Conservation (phyloP, 2,113 vertebrate species). For the Rhipidura dahli region DNA sequence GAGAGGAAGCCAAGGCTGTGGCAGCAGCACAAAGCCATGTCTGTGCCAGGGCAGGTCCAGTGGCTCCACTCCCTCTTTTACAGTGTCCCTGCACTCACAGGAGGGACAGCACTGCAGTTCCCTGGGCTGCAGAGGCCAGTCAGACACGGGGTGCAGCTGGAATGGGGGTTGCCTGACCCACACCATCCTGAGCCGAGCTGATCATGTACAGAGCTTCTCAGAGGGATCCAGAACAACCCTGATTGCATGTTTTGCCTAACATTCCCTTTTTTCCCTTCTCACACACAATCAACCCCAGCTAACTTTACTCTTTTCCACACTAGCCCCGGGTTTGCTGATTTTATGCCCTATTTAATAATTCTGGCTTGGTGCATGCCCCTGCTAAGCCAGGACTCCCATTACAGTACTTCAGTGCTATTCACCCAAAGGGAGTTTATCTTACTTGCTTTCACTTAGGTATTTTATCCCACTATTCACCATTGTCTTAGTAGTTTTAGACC, state of each 20-base stretch:
- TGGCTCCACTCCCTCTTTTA: background rate
- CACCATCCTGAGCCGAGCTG: background rate
- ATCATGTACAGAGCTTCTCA: background rate
- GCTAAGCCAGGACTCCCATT: background rate
- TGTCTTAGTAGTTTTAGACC: background rate
- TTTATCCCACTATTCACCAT: background rate
- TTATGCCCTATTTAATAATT: background rate
- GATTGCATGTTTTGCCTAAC: background rate
- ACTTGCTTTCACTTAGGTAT: background rate
- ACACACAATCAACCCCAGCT: background rate
- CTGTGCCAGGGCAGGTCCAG: background rate
- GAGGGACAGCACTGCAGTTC: background rate
- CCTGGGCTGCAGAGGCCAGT: background rate
- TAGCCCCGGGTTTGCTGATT: background rate
- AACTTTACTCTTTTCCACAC: background rate
- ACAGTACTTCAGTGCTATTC: background rate
- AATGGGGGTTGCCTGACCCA: background rate
- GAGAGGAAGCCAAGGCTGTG: background rate
- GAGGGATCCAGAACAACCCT: background rate
- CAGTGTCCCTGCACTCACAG: accelerated
- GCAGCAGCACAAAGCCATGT: background rate
- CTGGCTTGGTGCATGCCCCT: background rate
- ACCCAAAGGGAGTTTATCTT: background rate
- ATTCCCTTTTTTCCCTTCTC: background rate
- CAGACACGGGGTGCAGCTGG: accelerated